Evolutionary conservation across 2,888 invertebrate genomes (phyloP).

Genomic region (Epistrophe grossulariae): DNA sequence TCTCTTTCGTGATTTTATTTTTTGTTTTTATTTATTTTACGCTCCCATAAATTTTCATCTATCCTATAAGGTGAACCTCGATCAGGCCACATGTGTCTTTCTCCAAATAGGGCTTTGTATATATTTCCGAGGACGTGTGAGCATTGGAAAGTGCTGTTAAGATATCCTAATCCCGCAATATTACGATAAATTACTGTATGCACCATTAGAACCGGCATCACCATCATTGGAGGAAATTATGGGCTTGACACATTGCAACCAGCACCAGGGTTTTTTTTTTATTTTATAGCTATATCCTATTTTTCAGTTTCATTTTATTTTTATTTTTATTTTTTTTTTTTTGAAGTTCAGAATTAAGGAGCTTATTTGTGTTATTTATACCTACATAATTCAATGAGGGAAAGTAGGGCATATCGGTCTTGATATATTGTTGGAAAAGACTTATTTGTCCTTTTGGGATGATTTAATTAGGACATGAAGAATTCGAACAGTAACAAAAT

Average conservation of each 20-base stretch:
- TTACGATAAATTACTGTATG: slow-evolving; percentile 62
- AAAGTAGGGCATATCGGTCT: no score
- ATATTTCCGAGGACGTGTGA: slow-evolving; percentile 36
- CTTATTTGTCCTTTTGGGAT: no score
- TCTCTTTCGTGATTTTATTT: slow-evolving; percentile 20
- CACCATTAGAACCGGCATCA: slow-evolving; percentile 40
- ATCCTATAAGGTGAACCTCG: slow-evolving; percentile 23
- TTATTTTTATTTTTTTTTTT: not conserved
- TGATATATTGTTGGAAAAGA: no score
- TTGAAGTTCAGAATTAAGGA: no score
- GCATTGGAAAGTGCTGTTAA: slow-evolving; percentile 41
- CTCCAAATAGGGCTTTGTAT: not conserved
- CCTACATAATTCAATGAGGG: no score
- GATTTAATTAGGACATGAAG: no score
- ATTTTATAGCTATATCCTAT: not conserved
- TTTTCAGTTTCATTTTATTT: not conserved
- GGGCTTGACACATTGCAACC: slow-evolving; percentile 57
- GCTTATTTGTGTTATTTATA: no score
- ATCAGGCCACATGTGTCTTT: slow-evolving; percentile 48
- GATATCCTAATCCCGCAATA: slow-evolving; percentile 57
- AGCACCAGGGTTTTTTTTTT: not conserved
- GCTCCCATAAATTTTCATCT: slow-evolving; percentile 65
- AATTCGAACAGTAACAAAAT: no score
- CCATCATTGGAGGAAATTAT: slow-evolving; percentile 43
- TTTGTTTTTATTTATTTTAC: slow-evolving; percentile 26